Base-by-base conservation (phyloP, 2,113 vertebrate genomes). In the Hipposideros armiger region DNA sequence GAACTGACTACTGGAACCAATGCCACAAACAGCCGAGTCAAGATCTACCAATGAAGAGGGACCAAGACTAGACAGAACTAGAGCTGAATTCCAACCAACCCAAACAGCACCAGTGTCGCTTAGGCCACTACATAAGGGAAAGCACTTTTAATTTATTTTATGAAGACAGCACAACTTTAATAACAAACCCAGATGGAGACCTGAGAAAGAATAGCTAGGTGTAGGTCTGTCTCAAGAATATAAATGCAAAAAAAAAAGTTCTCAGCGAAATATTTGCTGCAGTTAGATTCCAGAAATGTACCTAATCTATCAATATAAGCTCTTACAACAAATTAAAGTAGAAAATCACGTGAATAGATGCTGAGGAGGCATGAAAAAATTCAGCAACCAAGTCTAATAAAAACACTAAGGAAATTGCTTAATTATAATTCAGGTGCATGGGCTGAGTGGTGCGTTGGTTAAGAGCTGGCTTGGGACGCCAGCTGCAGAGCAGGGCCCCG, bases 231-330 rank as follows among this genome's bases (percentile, higher is more conserved):
- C 32, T 81, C 28, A 52, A 36, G 45, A 60, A 40, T 14, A 30
- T 7, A 87, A 95, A 80, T 4, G 58, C 42, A 36, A 36, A 36
- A 36, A 36, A 36, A 36, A 60, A 64, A 56, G 36, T 77, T 54
- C 36, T 50, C 17, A 36, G 4, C 73, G 89, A 87, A 50, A 24
- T 50, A 47, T 58, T 72, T 78, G 83, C 19, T 52, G 47, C 47
- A 66, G 56, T n/a, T 78, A 70, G 42, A 52, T 66, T 67, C 54
- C 87, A 91, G 52, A 72, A 95, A 94, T 30, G 50, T 22, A 58
- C 58, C 28, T 30, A 83, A 64, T 74, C 40, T 76, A 66, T 24
- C 22, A 56, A 8, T 50, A 47, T 8, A 36, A 67, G n/a, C 10
- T 28, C 11, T 56, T n/a, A 19, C 22, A 70, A 74, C 47, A 82